Conservation (phyloP, 2,797 vertebrate genomes). For the Dallia pectoralis region DNA sequence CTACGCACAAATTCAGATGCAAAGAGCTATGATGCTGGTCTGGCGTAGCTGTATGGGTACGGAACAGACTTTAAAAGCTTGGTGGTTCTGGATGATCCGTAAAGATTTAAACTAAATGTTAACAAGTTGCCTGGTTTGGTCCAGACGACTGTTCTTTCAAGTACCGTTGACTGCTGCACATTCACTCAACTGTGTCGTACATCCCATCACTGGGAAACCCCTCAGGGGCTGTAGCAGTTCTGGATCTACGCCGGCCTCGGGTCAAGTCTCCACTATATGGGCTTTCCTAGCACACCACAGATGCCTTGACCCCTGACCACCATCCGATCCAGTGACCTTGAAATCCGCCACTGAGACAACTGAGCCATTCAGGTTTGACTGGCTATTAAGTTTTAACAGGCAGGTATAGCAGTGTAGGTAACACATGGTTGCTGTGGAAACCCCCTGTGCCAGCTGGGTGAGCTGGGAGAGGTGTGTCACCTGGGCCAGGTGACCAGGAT, state of each 20-base stretch:
- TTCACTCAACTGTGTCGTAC: too few relatives aligned
- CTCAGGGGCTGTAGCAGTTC: not conserved
- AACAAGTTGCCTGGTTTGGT: too few relatives aligned
- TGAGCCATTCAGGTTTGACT: constrained; percentile 56
- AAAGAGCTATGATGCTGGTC: too few relatives aligned
- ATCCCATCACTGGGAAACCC: too few relatives aligned
- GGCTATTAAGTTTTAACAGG: constrained; percentile 68
- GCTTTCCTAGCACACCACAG: not conserved
- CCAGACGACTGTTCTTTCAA: not conserved
- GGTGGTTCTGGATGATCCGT: too few relatives aligned
- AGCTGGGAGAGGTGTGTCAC: not conserved
- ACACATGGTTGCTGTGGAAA: not conserved
- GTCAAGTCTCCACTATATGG: not conserved
- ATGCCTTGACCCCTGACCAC: constrained; percentile 43
- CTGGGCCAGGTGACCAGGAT: not conserved
- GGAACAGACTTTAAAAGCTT: too few relatives aligned
- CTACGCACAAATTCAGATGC: too few relatives aligned
- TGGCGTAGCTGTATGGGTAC: too few relatives aligned
- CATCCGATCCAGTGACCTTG: constrained; percentile 29
- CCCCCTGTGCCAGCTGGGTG: constrained; percentile 12
- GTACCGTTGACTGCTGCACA: not conserved
- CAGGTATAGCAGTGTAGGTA: constrained; percentile 23
- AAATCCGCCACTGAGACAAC: constrained; percentile 45
- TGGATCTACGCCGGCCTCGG: not conserved
- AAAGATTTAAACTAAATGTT: too few relatives aligned